phyloP scores from a whole-genome alignment of 2,888 invertebrate species.

The Minunthozetes semirufus region DNA sequence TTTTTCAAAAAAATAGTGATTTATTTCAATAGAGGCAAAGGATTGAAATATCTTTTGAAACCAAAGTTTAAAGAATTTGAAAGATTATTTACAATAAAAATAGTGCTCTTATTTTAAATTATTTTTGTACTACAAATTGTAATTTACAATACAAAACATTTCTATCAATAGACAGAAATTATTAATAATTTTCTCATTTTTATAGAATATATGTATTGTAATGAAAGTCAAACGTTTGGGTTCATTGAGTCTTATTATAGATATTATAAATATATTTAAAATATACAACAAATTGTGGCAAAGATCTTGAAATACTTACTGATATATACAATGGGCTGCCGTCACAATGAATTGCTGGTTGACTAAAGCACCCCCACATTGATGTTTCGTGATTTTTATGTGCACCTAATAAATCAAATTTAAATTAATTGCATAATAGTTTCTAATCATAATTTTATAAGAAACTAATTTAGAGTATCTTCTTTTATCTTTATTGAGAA shows the following conservation, averaged over 20 bases:
- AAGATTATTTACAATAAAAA: neutral
- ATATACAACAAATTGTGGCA: neutral
- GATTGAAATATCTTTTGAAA: too few relatives aligned
- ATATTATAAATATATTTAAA: too few relatives aligned
- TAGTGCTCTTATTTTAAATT: neutral
- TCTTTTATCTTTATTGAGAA: too few relatives aligned
- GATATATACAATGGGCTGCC: slow-evolving; percentile 73
- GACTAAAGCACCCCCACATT: slow-evolving; percentile 73
- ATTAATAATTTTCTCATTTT: neutral
- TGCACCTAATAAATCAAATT: slow-evolving; percentile 52
- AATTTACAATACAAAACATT: too few relatives aligned
- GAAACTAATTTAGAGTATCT: too few relatives aligned
- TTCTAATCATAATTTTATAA: too few relatives aligned
- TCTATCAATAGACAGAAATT: slow-evolving; percentile 10
- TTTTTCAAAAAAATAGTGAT: too few relatives aligned
- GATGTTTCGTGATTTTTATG: slow-evolving; percentile 70
- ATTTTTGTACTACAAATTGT: neutral
- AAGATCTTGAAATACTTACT: slow-evolving; percentile 47
- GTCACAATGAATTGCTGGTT: slow-evolving; percentile 67
- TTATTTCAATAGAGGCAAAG: too few relatives aligned
- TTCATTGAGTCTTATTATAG: neutral
- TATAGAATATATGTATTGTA: too few relatives aligned
- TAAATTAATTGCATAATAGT: neutral
- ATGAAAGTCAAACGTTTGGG: neutral
- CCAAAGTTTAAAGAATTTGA: too few relatives aligned